Evolutionary conservation across 1,140 invertebrate genomes (phyloP).

Genomic region (Anadara kagoshimensis): DNA sequence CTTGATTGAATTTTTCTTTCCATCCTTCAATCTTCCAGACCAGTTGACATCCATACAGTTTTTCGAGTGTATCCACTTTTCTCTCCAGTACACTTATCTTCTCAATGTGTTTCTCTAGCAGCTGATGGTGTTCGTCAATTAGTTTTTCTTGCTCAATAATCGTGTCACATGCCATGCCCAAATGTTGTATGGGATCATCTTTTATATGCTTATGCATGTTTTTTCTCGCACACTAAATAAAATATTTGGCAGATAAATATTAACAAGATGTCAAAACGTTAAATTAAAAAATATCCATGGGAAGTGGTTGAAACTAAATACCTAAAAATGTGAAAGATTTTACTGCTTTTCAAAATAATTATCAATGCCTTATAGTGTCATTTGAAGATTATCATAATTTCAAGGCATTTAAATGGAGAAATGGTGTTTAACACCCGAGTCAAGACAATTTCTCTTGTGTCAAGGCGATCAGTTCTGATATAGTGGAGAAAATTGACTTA

Average conservation of each 20-base stretch:
- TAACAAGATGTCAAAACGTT: not conserved
- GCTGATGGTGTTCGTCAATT: slow-evolving; percentile 44
- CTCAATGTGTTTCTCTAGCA: slow-evolving; percentile 30
- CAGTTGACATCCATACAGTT: slow-evolving; percentile 80
- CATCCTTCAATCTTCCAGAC: slow-evolving; percentile 94
- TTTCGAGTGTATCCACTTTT: slow-evolving; percentile 56
- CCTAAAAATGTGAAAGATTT: too few relatives aligned
- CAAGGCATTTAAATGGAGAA: too few relatives aligned
- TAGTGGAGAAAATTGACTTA: too few relatives aligned
- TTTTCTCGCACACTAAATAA: slow-evolving; percentile 52
- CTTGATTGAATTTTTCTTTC: slow-evolving; percentile 70
- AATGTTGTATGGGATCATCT: slow-evolving; percentile 86
- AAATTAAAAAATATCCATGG: not conserved
- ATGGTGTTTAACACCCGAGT: too few relatives aligned
- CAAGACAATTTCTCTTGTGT: too few relatives aligned
- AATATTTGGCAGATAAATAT: slow-evolving; percentile 2
- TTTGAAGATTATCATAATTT: too few relatives aligned
- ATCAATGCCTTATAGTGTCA: too few relatives aligned
- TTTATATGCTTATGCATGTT: slow-evolving; percentile 89
- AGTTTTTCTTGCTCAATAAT: slow-evolving; percentile 52
- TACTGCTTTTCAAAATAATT: too few relatives aligned
- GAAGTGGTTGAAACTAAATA: too few relatives aligned
- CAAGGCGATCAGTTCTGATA: too few relatives aligned
- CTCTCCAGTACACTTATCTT: slow-evolving; percentile 30
- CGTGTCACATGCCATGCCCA: slow-evolving; percentile 84